These are phyloP conservation scores for Pteropus rufus DNA, from an alignment of 2,797 vertebrate species.

Conservation along the genomic window DNA sequence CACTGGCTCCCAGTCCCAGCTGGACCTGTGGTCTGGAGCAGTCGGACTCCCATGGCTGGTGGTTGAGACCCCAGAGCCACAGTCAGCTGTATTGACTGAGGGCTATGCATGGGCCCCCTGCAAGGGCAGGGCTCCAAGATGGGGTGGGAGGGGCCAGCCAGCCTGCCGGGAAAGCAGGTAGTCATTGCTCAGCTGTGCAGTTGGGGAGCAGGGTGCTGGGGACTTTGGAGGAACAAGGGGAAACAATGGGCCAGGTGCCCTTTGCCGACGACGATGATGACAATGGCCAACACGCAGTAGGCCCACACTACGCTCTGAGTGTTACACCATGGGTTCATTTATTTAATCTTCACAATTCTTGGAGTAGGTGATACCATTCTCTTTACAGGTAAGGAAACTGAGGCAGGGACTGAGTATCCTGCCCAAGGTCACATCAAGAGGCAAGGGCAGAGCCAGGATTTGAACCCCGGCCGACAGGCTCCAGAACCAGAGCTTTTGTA, in stretches of 20 bases:
- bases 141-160: accelerated
- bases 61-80: constrained; percentile 42
- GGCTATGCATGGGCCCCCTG: background rate
- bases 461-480: background rate
- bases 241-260: background rate
- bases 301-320: background rate
- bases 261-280: background rate
- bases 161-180: background rate
- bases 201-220: background rate
- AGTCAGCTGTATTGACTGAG: background rate
- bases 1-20: background rate
- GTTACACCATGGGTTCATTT: accelerated
- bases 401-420: background rate
- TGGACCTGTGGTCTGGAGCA: background rate
- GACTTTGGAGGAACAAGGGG: background rate
- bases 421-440: background rate
- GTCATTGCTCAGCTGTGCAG: background rate
- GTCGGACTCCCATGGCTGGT: background rate
- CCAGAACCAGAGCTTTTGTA: background rate
- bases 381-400: background rate
- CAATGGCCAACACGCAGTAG: background rate
- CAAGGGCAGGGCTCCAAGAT: background rate
- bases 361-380: background rate
- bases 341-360: background rate
- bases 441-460: background rate